Conservation (phyloP, 2,797 vertebrate genomes). For the Vultur gryphus region DNA sequence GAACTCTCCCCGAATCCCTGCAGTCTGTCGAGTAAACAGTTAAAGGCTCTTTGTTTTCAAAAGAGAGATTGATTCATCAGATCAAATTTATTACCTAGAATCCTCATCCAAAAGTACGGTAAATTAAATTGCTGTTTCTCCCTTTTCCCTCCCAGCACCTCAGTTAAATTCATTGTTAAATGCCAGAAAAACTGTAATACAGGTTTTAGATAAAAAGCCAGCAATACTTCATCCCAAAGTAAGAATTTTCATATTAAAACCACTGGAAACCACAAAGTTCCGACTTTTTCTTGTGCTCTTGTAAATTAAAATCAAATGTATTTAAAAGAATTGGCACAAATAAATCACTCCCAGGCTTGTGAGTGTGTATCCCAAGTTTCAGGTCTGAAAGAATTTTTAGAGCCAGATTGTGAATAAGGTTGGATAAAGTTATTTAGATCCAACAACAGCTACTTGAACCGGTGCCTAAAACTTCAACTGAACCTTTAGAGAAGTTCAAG, state of each 20-base stretch:
- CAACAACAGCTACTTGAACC: constrained; percentile 21
- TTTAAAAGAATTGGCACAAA: constrained; percentile 13
- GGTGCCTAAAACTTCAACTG: neutral
- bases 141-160: neutral
- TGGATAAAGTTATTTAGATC: constrained; percentile 16
- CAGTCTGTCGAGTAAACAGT: constrained; percentile 61
- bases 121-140: constrained; percentile 35
- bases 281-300: neutral
- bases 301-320: constrained; percentile 32
- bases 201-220: constrained; percentile 19
- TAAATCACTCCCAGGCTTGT: neutral
- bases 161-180: neutral
- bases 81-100: constrained; percentile 54
- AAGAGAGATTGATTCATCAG: constrained; percentile 54
- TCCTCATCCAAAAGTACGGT: constrained; percentile 24
- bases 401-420: neutral
- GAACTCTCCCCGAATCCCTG: constrained; percentile 34
- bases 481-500: constrained; percentile 15
- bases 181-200: constrained; percentile 2
- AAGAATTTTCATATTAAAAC: constrained; percentile 31
- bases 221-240: constrained; percentile 18
- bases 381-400: neutral
- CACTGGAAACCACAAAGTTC: constrained; percentile 46
- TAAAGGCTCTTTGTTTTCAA: constrained; percentile 67
- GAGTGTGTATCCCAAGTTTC: neutral